Conservation (phyloP, 2,888 invertebrate genomes). For the Conchocele bisecta region DNA sequence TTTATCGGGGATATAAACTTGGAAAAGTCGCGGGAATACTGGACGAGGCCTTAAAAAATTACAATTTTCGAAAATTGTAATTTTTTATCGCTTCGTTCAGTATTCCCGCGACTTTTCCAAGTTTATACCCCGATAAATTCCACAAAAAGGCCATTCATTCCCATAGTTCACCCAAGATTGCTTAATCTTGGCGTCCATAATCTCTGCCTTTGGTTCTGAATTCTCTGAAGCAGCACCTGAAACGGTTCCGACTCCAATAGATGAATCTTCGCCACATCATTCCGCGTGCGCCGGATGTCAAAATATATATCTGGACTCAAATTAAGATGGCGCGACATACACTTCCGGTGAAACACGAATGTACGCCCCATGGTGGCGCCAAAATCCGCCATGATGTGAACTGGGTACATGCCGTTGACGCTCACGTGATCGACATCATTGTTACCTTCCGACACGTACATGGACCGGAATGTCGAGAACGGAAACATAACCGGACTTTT, state of each 20-base stretch:
- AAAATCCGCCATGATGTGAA: slow-evolving; percentile 66
- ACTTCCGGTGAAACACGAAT: slow-evolving; percentile 69
- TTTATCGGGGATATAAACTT: too few relatives aligned
- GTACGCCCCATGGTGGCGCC: slow-evolving; percentile 53
- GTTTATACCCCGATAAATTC: too few relatives aligned
- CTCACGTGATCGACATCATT: slow-evolving; percentile 68
- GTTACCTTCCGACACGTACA: slow-evolving; percentile 69
- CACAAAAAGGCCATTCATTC: too few relatives aligned
- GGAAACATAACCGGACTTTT: slow-evolving; percentile 56
- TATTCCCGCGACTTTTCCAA: too few relatives aligned
- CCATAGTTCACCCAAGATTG: too few relatives aligned
- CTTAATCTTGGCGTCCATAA: slow-evolving; percentile 56
- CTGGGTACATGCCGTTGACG: slow-evolving; percentile 55
- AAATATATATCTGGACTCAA: slow-evolving; percentile 71
- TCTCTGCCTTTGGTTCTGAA: slow-evolving; percentile 48
- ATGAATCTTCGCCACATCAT: slow-evolving; percentile 16
- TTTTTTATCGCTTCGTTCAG: too few relatives aligned
- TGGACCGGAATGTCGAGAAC: slow-evolving; percentile 69
- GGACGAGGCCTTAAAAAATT: too few relatives aligned
- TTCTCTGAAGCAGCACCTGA: slow-evolving; percentile 41
- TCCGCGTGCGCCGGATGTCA: slow-evolving; percentile 51
- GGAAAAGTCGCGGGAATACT: too few relatives aligned
- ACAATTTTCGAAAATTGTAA: too few relatives aligned
- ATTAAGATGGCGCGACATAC: slow-evolving; percentile 72
- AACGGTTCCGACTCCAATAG: slow-evolving; percentile 23